Evolutionary conservation across 1,140 invertebrate species (phyloP).

Genomic region (Drosophila micromelanica): DNA sequence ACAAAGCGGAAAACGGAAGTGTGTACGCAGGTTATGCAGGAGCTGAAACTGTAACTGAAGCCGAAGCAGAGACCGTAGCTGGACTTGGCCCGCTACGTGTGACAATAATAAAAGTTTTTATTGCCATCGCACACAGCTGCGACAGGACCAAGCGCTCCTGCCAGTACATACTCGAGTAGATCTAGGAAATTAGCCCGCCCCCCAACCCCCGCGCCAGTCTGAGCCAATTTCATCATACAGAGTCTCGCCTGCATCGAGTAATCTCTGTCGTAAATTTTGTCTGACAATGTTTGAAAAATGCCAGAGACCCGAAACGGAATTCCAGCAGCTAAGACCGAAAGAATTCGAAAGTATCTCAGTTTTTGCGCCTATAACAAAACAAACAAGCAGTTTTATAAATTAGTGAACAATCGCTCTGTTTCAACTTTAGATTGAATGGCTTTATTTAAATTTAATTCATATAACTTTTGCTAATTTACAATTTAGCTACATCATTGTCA

Average conservation of each 20-base stretch:
- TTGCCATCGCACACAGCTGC: constrained; percentile 74
- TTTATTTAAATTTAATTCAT: no score
- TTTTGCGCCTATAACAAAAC: no score
- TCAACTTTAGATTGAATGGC: no score
- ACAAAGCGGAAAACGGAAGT: constrained; percentile 72
- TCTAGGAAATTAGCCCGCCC: constrained; percentile 60
- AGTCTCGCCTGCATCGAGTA: constrained; percentile 6
- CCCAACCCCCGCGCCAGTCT: constrained; percentile 22
- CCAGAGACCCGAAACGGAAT: constrained; percentile 22
- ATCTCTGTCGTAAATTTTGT: constrained; percentile 48
- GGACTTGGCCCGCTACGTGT: constrained; percentile 58
- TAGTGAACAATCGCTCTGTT: no score
- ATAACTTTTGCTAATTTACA: no score
- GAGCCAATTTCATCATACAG: constrained; percentile 28
- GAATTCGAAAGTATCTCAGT: no score
- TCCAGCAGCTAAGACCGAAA: neutral
- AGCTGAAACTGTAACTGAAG: constrained; percentile 26
- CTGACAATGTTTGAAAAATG: constrained; percentile 42
- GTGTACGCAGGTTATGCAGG: constrained; percentile 79
- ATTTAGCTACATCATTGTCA: no score
- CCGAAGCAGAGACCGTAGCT: constrained; percentile 21
- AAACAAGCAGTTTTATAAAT: no score
- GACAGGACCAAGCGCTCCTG: constrained; percentile 31
- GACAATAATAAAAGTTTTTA: constrained; percentile 83
- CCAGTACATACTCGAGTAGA: constrained; percentile 51